Evolutionary conservation across 1,140 invertebrate genomes (phyloP).

Genomic region (Bombus terrestris): DNA sequence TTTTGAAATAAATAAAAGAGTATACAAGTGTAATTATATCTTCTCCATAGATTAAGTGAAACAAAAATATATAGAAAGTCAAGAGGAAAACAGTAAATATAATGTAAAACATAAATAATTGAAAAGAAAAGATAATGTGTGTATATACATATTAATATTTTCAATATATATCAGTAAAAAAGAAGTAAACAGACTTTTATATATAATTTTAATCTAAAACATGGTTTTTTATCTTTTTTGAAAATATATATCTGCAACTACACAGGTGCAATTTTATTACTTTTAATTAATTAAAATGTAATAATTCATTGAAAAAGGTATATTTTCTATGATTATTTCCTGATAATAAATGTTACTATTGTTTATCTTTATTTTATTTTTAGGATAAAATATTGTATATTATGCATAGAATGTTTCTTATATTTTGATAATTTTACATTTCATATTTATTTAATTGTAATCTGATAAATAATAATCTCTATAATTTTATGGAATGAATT

Average conservation of each 20-base stretch:
- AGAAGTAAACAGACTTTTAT: too few relatives aligned
- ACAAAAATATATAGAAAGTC: not conserved
- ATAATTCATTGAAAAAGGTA: not conserved
- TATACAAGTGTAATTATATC: too few relatives aligned
- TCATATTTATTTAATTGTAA: not conserved
- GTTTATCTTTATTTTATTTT: not conserved
- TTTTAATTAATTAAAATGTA: not conserved
- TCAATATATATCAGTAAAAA: not conserved
- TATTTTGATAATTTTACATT: not conserved
- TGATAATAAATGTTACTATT: not conserved
- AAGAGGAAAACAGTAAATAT: not conserved
- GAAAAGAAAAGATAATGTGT: not conserved
- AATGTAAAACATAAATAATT: not conserved
- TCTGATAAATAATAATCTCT: constrained; percentile 4
- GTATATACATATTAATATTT: not conserved
- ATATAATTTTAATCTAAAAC: not conserved
- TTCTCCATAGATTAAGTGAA: not conserved
- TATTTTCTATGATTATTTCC: not conserved
- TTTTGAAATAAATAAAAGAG: not conserved
- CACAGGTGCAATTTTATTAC: not conserved
- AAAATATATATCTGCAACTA: not conserved
- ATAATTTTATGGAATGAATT: not conserved
- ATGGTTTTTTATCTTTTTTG: not conserved
- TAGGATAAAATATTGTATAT: not conserved
- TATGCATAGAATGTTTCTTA: not conserved